Evolutionary conservation across 1,140 invertebrate genomes (phyloP).

Genomic region (Chrysoperla carnea): DNA sequence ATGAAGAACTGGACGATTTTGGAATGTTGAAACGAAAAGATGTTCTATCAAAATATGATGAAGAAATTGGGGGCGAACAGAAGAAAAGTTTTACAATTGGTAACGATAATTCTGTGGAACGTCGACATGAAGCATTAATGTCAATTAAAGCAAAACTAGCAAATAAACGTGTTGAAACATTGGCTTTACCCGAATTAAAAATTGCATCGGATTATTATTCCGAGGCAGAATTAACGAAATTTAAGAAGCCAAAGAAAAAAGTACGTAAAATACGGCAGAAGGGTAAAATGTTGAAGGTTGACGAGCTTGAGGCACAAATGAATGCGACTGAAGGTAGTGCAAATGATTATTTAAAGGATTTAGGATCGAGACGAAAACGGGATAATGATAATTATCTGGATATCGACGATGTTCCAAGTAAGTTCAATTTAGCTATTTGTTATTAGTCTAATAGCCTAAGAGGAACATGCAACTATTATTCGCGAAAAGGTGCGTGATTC

Average conservation of each 20-base stretch:
- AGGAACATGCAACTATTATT: too few species aligned
- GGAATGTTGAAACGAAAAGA: constrained; percentile 50
- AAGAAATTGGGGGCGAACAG: constrained; percentile 74
- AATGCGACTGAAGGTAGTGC: constrained; percentile 14
- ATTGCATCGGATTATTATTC: constrained; percentile 82
- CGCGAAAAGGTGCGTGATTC: too few species aligned
- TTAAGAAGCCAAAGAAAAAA: constrained; percentile 92
- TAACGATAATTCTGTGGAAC: constrained; percentile 25
- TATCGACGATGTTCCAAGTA: constrained; percentile 32
- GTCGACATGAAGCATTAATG: constrained; percentile 26
- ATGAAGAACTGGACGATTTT: constrained; percentile 70
- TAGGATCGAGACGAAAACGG: constrained; percentile 28
- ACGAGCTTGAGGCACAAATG: constrained; percentile 27
- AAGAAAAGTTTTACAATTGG: constrained; percentile 69
- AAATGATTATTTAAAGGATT: constrained; percentile 28
- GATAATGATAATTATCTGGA: constrained; percentile 24
- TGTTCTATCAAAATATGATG: constrained; percentile 86
- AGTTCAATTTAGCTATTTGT: too few species aligned
- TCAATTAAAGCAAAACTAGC: constrained; percentile 37
- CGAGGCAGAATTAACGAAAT: constrained; percentile 57
- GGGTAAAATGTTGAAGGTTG: constrained; percentile 34
- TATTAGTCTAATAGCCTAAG: too few species aligned
- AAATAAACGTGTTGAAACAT: constrained; percentile 52
- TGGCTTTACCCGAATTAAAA: constrained; percentile 45
- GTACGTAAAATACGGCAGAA: constrained; percentile 36